Evolutionary conservation across 2,888 invertebrate genomes (phyloP), one percentile per base, ranked within the genome.

Genomic region (Mythimna albipuncta): DNA sequence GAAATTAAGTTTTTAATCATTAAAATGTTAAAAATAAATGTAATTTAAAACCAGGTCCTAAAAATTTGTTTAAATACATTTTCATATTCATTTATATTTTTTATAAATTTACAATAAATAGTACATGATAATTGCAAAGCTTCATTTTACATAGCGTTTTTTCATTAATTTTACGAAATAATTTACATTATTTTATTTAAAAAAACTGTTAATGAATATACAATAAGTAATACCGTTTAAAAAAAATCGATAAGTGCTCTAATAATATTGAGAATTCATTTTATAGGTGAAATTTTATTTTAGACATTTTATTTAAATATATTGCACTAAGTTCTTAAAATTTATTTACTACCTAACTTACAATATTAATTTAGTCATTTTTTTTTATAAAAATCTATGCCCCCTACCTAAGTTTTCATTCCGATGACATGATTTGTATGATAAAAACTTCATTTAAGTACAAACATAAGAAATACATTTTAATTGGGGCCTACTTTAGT

Each of bases 311-410:
- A 59, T 61, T 35, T 13, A 71, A 69, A 69, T 62, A 86, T 87
- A 87, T 87, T 87, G 87, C 87, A 87, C 87, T 78, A 84, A 78
- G 66, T 63, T 41, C 73, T 77, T 82, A 77, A 41, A 62, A 67
- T 64, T 63, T 64, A 59, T 77, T 59, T 50, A 80, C 70, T 77
- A 72, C 75, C 58, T 72, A 84, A 50, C 54, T 70, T 78, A 77
- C 21, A 61, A 57, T 69, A 41, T 62, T 77, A 76, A 65, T 64
- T 77, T 69, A 74, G 41, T 78, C 4, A 1, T 26, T 38, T 63
- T 68, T 68, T 72, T 73, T 66, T 64, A 73, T 78, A 74, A 87
- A 26, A 90, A 91, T 88, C 91, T 91, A 91, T 90, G 90, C 91
- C 91, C 91, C 87, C 19, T 73, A 81, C 82, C 69, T 55, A 63